A percentile compares a stretch with the other conserved stretches of the same genome.
phyloP scores from a whole-genome alignment of 2,113 vertebrate genomes.

The Merops nubicus region DNA sequence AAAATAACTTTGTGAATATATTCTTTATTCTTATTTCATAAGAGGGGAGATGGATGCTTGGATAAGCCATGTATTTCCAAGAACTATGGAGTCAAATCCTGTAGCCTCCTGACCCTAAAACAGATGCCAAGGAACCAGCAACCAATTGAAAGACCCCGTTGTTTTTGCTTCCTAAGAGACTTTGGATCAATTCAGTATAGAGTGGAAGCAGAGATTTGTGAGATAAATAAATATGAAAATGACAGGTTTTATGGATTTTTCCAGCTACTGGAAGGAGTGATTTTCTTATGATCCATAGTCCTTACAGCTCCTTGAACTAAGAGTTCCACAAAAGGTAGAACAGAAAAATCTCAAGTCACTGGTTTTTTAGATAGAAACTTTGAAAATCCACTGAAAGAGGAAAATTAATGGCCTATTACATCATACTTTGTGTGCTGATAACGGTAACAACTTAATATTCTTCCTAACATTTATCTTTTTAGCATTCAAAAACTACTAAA shows the following conservation, averaged over 20 bases:
- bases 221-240: background rate
- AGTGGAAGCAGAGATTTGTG: background rate
- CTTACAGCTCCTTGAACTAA: background rate
- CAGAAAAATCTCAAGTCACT: background rate
- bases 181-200: background rate
- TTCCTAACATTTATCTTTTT: background rate
- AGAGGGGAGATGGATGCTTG: background rate
- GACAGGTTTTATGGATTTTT: no score
- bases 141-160: background rate
- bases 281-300: background rate
- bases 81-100: background rate
- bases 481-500: background rate
- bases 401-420: background rate
- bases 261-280: background rate
- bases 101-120: background rate
- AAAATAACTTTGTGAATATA: background rate
- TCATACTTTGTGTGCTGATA: background rate
- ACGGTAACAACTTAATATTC: background rate
- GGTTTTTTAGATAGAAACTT: background rate
- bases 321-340: background rate
- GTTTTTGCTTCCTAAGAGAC: background rate
- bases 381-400: background rate
- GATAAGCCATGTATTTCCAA: background rate
- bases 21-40: background rate
- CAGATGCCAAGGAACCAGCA: background rate